A percentile compares a stretch with the other conserved stretches of the same genome.
These are phyloP conservation scores for Pygmarrhopalites habei DNA, from an alignment of 1,140 invertebrate species.

Conservation along the genomic window DNA sequence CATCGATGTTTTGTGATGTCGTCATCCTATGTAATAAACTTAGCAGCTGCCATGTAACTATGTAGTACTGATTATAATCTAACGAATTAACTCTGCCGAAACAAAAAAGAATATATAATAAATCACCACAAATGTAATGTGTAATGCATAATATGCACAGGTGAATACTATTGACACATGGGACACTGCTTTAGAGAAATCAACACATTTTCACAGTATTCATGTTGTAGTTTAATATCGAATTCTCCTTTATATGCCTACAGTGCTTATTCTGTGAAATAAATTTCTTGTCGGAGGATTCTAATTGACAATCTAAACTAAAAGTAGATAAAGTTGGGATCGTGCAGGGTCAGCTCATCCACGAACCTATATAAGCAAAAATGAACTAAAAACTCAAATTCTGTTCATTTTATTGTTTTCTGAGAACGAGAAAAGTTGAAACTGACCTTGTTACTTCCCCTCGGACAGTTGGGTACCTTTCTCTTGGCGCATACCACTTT, in stretches of 20 bases:
- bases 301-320: too few relatives aligned
- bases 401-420: neutral
- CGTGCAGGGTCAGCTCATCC: conserved; percentile 28
- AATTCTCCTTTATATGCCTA: too few relatives aligned
- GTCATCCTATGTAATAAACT: too few relatives aligned
- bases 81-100: neutral
- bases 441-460: conserved; percentile 33
- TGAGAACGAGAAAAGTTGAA: neutral
- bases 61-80: neutral
- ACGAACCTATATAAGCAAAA: conserved; percentile 29
- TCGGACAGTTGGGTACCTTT: conserved; percentile 23
- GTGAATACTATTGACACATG: too few relatives aligned
- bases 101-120: neutral
- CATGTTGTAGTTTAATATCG: too few relatives aligned
- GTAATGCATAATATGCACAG: too few relatives aligned
- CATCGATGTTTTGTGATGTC: conserved; percentile 7
- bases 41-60: too few relatives aligned
- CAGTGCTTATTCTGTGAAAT: too few relatives aligned
- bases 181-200: too few relatives aligned
- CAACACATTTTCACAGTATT: too few relatives aligned
- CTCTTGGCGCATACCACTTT: conserved; percentile 29
- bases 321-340: conserved; percentile 31
- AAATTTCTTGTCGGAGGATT: too few relatives aligned
- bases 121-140: too few relatives aligned
- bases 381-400: neutral